Evolutionary conservation across 2,113 vertebrate genomes (phyloP), one percentile per base, ranked within the genome.

Genomic region (Uria lomvia): DNA sequence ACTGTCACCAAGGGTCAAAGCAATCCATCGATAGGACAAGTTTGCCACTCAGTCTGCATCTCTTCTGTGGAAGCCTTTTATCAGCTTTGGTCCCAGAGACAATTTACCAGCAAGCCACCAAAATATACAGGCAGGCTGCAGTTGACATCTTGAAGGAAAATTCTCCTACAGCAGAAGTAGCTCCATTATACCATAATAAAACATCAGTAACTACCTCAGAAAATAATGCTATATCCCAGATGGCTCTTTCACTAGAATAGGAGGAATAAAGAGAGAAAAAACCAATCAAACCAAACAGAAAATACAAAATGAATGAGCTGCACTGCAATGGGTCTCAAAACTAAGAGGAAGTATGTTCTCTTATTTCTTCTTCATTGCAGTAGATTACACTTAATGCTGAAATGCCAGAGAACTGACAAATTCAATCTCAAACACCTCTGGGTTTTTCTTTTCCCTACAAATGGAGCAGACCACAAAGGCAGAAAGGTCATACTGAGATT

Each of bases 41-140:
- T 49, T 53, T 67, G 40, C 9, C 0, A 0, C 15, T 68, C 43
- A 3, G 2, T 24, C 15, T 56, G 30, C 19, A 47, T 43, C 56
- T 81, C 26, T 52, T 75, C 49, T 43, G 36, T 82, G 26, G 56
- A 92, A 90, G 22, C 15, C 20, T 92, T 89, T 79, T 15, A 78
- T 26, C 42, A 84, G 17, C 47, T 83, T 66, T 47, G 3, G 23
- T 83, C 29, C 15, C 23, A 62, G 38, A 50, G 32, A 66, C 32
- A 62, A 86, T 83, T 88, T 71, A 70, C 50, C 45, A 88, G n/a
- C 27, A 66, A 80, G 62, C 15, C 20, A 47, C 68, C 86, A 66
- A 90, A 76, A 65, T 38, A 53, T 8, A 49, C 24, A 13, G 1
- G 6, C 16, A 58, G 36, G 17, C 18, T 84, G 49, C 30, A 58